Percentiles rank a stretch among this genome's conserved stretches.
These are phyloP conservation scores for Labeo rohita DNA, from an alignment of 2,113 vertebrate species.

Conservation along the genomic window DNA sequence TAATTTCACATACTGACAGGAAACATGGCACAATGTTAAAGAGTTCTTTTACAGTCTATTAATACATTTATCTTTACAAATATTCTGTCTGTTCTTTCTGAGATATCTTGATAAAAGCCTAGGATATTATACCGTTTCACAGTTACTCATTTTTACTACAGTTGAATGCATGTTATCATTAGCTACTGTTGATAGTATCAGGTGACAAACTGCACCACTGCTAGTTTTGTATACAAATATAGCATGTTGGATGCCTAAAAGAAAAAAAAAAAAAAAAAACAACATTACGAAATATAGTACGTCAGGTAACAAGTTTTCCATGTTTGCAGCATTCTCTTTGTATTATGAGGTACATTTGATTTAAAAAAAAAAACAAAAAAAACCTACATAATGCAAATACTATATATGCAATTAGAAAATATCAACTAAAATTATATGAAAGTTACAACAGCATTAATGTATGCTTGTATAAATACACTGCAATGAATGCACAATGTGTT, in stretches of 20 bases:
- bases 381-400: neutral
- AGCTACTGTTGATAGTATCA: neutral
- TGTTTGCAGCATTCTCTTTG: slow-evolving; percentile 11
- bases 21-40: slow-evolving; percentile 1
- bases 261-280: neutral
- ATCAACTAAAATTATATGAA: neutral
- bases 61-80: neutral
- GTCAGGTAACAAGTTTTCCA: slow-evolving; percentile 19
- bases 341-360: slow-evolving; percentile 11
- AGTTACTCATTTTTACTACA: neutral
- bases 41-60: neutral
- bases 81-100: neutral
- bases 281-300: neutral
- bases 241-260: neutral
- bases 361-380: neutral
- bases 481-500: neutral
- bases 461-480: neutral
- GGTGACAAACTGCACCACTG: neutral
- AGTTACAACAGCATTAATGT: neutral
- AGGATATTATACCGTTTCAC: slow-evolving; percentile 6
- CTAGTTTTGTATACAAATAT: neutral
- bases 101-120: neutral
- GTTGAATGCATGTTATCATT: neutral
- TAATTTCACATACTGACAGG: slow-evolving; percentile 6
- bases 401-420: neutral